These are phyloP conservation scores for Drosophila hamatofila DNA, from an alignment of 2,888 invertebrate species.

Conservation along the genomic window DNA sequence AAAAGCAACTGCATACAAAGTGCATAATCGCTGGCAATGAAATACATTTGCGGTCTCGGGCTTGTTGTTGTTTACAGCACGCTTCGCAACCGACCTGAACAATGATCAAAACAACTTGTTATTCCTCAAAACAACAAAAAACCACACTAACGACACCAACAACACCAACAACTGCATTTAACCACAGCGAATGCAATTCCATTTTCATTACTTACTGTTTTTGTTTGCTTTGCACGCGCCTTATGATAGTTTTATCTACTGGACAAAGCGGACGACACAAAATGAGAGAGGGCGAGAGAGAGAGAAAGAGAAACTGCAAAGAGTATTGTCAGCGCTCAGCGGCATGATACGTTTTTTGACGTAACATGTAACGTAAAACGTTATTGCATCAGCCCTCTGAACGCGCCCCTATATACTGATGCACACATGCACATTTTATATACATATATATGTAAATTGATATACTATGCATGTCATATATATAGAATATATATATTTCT, in stretches of 20 bases:
- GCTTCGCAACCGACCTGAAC: constrained; percentile 53
- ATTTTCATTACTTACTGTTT: constrained; percentile 35
- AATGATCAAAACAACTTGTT: constrained; percentile 78
- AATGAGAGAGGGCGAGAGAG: background rate
- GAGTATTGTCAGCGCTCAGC: constrained; percentile 1
- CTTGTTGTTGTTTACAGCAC: constrained; percentile 60
- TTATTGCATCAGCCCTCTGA: constrained; percentile 56
- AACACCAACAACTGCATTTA: constrained; percentile 41
- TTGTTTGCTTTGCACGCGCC: constrained; percentile 61
- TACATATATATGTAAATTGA: no score
- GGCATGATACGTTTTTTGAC: constrained; percentile 38
- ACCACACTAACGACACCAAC: constrained; percentile 2
- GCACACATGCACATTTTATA: background rate
- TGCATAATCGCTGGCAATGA: constrained; percentile 65
- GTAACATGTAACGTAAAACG: constrained; percentile 48
- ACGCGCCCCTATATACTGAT: constrained; percentile 11
- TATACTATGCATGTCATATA: background rate
- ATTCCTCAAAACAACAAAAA: constrained; percentile 48
- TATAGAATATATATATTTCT: constrained; percentile 29
- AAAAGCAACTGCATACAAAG: constrained; percentile 33
- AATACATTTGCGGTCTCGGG: constrained; percentile 61
- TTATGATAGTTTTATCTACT: constrained; percentile 49
- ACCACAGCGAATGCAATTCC: constrained; percentile 48
- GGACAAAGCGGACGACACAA: constrained; percentile 15
- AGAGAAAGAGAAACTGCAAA: background rate